Base-by-base conservation (phyloP, 2,113 vertebrate species). In the Daphoenositta chrysoptera region DNA sequence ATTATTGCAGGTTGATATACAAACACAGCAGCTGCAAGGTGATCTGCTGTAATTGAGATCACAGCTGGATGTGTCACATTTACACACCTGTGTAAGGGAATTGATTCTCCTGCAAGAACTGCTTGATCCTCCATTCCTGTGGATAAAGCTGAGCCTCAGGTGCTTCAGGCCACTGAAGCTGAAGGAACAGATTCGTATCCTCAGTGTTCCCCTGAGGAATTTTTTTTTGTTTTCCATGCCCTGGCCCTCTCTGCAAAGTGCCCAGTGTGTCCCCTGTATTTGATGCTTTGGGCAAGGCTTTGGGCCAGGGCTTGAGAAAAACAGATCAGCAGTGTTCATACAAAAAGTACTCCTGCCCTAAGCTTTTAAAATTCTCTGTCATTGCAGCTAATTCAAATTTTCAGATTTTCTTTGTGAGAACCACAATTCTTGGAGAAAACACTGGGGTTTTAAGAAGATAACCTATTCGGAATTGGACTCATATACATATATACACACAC, bases 401-500 rank as follows among this genome's bases (percentile, higher is more conserved):
- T 23, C 37, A 66, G 10, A 78, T 56, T 70, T 28, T 9, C 20
- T 90, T 87, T 90, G 27, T 73, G 64, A 40, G 47, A 81, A 45
- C 4, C 10, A 64, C 48, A 48, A 1, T 57, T 87, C 27, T 58
- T 40, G 45, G 28, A 56, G 45, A 73, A 81, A 42, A 71, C 15
- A 56, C 5, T 26, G 20, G 22, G 12, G 9, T 60, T 87, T 91
- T 48, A 56, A 65, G 58, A 37, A 44, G 4, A 72, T 57, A 31
- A 35, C 28, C 23, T 86, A 0, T 42, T 73, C 75, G 76, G 47
- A 92, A 72, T 64, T 40, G 48, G 8, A 17, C 14, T 77, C 6
- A 1, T 17, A 44, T 4, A 14, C 5, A 39, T 10, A n/a, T 13
- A 39, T 10, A n/a, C 4, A 23, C 23, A 39, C 11, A 50, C 1